Evolutionary conservation across 2,113 vertebrate genomes (phyloP).

Genomic region (Drymodes brunneopygia): DNA sequence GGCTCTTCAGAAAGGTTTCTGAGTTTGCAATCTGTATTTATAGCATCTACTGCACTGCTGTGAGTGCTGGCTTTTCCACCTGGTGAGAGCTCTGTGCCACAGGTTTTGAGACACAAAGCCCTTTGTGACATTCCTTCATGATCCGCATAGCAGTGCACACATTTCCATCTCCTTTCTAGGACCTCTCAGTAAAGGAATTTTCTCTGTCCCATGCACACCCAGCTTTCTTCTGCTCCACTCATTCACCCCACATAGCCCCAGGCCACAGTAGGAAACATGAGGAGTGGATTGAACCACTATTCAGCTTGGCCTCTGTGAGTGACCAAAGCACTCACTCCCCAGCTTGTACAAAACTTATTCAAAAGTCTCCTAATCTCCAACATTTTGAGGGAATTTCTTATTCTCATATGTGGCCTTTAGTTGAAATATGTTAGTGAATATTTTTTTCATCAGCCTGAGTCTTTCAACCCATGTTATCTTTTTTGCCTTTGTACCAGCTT

Average conservation of each 20-base stretch:
- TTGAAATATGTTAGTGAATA: not conserved
- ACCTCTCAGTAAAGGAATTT: not conserved
- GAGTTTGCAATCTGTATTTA: not conserved
- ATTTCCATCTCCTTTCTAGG: not conserved
- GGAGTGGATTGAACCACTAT: not conserved
- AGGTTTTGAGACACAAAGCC: not conserved
- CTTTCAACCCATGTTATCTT: not conserved
- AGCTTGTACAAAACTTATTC: not conserved
- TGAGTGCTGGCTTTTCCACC: not conserved
- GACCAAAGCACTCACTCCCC: not conserved
- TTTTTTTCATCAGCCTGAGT: not conserved
- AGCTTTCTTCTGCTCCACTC: not conserved
- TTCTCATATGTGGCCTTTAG: not conserved
- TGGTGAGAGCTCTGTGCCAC: accelerated
- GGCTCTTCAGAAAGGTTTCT: not conserved
- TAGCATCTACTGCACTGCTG: not conserved
- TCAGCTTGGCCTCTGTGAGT: not conserved
- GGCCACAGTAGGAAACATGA: not conserved
- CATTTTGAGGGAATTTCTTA: not conserved
- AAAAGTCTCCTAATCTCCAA: not conserved
- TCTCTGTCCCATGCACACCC: accelerated
- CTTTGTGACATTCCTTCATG: not conserved
- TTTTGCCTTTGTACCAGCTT: not conserved
- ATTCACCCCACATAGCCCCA: accelerated
- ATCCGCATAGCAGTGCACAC: not conserved